Conservation (phyloP, 2,113 vertebrate genomes). For the Tachysurus fulvidraco region DNA sequence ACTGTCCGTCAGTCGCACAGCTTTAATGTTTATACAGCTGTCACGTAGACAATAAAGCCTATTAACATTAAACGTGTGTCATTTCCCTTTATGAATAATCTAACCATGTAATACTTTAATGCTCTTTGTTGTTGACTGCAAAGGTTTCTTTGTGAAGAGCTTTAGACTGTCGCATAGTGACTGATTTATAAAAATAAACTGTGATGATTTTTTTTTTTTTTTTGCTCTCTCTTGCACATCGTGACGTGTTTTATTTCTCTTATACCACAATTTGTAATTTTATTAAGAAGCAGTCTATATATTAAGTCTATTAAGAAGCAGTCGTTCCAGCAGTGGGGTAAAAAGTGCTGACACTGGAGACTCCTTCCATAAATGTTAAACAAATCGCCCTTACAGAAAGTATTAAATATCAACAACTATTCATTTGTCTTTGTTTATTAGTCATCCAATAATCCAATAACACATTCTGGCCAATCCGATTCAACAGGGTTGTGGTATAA, state of each 20-base stretch:
- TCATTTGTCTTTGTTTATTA: not conserved
- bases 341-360: not conserved
- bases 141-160: not conserved
- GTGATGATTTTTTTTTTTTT: no score
- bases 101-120: not conserved
- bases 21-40: not conserved
- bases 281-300: not conserved
- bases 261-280: not conserved
- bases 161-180: not conserved
- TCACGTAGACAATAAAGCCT: not conserved
- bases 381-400: not conserved
- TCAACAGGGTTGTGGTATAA: not conserved
- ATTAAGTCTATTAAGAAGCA: no score
- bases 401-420: not conserved
- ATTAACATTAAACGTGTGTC: not conserved
- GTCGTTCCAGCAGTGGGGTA: not conserved
- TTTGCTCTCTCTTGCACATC: not conserved
- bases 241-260: not conserved
- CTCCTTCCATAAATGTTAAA: not conserved
- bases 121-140: not conserved
- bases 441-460: not conserved
- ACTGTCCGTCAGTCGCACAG: not conserved
- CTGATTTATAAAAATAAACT: not conserved
- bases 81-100: slow-evolving; percentile 1
- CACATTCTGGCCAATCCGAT: not conserved